Evolutionary conservation across 2,888 invertebrate genomes (phyloP).

Genomic region (Scaptomyza tumidula): DNA sequence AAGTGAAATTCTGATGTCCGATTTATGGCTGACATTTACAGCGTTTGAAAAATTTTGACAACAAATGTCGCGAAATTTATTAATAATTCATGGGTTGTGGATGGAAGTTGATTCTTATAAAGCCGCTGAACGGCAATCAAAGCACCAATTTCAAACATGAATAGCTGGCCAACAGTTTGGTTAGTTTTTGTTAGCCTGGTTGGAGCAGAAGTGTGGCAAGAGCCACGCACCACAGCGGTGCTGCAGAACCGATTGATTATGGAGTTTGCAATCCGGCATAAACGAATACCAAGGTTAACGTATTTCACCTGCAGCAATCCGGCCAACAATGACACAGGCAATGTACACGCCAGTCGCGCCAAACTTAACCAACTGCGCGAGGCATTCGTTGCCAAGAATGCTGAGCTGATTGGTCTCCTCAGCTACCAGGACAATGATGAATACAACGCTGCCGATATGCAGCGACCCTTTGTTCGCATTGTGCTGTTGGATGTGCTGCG

Average conservation of each 20-base stretch:
- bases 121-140: constrained; percentile 2
- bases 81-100: constrained; percentile 20
- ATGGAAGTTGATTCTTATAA: constrained; percentile 16
- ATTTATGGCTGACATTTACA: constrained; percentile 55
- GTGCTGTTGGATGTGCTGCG: constrained; percentile 66
- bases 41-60: constrained; percentile 48
- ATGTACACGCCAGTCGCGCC: constrained; percentile 39
- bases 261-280: constrained; percentile 76
- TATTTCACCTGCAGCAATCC: constrained; percentile 80
- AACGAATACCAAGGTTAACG: constrained; percentile 82
- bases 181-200: constrained; percentile 22
- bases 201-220: constrained; percentile 12
- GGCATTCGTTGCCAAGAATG: constrained; percentile 63
- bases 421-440: constrained; percentile 21
- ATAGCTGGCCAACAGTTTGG: constrained; percentile 4
- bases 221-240: constrained; percentile 44
- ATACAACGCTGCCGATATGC: constrained; percentile 8
- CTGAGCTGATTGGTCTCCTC: constrained; percentile 67
- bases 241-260: constrained; percentile 75
- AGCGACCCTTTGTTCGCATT: constrained; percentile 63
- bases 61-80: constrained; percentile 18
- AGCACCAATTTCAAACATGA: constrained; percentile 27
- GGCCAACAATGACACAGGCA: constrained; percentile 50
- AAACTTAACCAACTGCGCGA: constrained; percentile 42
- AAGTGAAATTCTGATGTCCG: constrained; percentile 71